Conservation (phyloP, 2,113 vertebrate species). For the Carassius carassius region DNA sequence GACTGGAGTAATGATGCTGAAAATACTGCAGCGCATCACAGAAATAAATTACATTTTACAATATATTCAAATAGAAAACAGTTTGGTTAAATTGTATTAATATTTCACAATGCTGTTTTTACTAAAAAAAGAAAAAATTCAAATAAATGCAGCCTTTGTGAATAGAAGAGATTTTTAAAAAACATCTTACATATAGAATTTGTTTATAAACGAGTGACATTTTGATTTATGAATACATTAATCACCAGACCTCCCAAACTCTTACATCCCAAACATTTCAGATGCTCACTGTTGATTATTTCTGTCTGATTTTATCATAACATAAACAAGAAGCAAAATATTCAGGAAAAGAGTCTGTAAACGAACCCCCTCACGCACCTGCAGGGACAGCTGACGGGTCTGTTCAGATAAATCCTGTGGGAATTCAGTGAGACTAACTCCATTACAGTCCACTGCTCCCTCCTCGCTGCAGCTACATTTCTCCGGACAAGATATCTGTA, state of each 20-base stretch:
- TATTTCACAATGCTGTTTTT: too few relatives aligned
- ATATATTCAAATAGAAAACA: too few relatives aligned
- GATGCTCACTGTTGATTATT: not conserved
- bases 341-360: not conserved
- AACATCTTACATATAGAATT: too few relatives aligned
- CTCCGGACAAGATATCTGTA: conserved; percentile 73
- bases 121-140: too few relatives aligned
- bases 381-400: conserved; percentile 88
- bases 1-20: too few relatives aligned
- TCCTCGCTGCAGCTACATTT: conserved; percentile 87
- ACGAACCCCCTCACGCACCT: conserved; percentile 74
- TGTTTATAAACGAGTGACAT: too few relatives aligned
- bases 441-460: conserved; percentile 88
- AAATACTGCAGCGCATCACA: too few relatives aligned
- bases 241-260: not conserved
- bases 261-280: not conserved
- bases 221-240: not conserved
- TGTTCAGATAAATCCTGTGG: conserved; percentile 79
- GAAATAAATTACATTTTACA: too few relatives aligned
- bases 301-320: not conserved
- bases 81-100: too few relatives aligned
- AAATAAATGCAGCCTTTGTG: too few relatives aligned
- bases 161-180: too few relatives aligned
- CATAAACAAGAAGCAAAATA: not conserved
- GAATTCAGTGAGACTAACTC: conserved; percentile 88